These are phyloP conservation scores for Oscheius sp. DNA, from an alignment of 2,888 invertebrate genomes.

Conservation along the genomic window DNA sequence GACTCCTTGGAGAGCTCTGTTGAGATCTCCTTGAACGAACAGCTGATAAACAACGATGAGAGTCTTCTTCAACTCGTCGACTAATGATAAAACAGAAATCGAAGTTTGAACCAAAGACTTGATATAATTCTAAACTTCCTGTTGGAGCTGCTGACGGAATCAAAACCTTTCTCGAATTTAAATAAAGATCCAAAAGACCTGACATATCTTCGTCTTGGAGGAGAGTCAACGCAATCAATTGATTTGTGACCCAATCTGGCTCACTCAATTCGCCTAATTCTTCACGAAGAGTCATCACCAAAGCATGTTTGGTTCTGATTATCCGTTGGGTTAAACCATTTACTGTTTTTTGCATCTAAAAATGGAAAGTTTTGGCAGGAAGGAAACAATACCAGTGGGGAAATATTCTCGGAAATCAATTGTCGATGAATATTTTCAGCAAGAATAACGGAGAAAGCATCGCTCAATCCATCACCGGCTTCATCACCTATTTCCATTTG, in stretches of 20 bases:
- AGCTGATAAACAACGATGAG: constrained; percentile 44
- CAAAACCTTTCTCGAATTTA: constrained; percentile 58
- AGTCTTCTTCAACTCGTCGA: constrained; percentile 48
- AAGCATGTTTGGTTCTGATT: constrained; percentile 29
- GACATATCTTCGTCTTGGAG: constrained; percentile 54
- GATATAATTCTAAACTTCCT: constrained; percentile 34
- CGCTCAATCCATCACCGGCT: constrained; percentile 56
- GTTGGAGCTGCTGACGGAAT: no score
- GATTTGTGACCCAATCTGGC: constrained; percentile 61
- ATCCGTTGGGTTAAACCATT: constrained; percentile 37
- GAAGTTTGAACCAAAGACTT: constrained; percentile 38
- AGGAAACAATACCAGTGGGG: constrained; percentile 29
- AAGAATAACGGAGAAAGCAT: constrained; percentile 60
- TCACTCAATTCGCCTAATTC: constrained; percentile 40
- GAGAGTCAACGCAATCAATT: constrained; percentile 55
- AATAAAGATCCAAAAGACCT: constrained; percentile 57
- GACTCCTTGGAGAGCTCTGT: constrained; percentile 46
- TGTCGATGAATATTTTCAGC: constrained; percentile 61
- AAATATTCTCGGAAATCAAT: constrained; percentile 48
- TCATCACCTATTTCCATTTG: constrained; percentile 20
- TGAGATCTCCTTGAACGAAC: constrained; percentile 51
- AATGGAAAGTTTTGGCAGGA: neutral
- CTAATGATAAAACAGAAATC: constrained; percentile 46
- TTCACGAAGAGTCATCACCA: constrained; percentile 32
- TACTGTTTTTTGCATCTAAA: constrained; percentile 42